A percentile compares a stretch with the other conserved stretches of the same genome.
Conservation (phyloP, 2,797 vertebrate genomes). For the Tragelaphus oryx region DNA sequence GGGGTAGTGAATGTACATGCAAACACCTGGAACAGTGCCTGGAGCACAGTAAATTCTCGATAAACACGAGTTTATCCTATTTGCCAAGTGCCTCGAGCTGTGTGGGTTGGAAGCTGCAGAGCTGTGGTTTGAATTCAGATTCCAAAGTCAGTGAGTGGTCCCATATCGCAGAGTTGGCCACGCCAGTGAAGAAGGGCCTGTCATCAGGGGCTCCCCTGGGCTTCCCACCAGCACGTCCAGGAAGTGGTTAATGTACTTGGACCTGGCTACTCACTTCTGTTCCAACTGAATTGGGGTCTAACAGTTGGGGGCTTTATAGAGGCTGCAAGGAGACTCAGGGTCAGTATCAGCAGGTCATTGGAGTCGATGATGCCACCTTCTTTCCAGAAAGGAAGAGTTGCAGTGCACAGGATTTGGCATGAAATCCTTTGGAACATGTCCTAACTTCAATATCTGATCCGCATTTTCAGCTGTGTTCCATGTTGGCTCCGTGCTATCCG, state of each 20-base stretch:
- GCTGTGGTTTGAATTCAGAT: not conserved
- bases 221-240: not conserved
- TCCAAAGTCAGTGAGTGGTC: not conserved
- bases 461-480: not conserved
- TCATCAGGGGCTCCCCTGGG: not conserved
- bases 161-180: not conserved
- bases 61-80: not conserved
- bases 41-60: not conserved
- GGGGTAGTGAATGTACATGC: not conserved
- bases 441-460: not conserved
- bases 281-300: not conserved
- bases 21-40: not conserved
- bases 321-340: not conserved
- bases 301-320: not conserved
- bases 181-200: not conserved
- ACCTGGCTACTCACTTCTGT: not conserved
- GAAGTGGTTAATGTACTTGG: not conserved
- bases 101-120: not conserved
- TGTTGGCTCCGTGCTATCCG: rapidly evolving
- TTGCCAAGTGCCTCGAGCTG: not conserved
- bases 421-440: not conserved
- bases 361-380: not conserved
- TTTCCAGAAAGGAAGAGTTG: not conserved
- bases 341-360: not conserved
- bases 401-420: not conserved